Evolutionary conservation across 1,140 invertebrate species (phyloP), one percentile per base, ranked within the genome.

Genomic region (Fopius arisanus): DNA sequence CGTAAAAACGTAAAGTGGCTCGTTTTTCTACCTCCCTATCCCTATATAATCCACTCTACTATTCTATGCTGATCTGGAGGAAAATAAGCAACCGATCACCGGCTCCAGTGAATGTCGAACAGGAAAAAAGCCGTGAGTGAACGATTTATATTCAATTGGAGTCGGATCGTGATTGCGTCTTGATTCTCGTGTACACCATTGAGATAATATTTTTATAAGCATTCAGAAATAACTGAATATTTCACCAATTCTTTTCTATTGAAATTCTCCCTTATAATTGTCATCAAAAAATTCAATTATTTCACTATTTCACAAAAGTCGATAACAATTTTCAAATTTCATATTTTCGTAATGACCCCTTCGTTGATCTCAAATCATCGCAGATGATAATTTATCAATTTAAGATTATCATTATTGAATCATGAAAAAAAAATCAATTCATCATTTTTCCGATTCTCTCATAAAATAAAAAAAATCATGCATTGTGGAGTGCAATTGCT

Each of bases 61-160:
- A 31, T 65, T 65, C 28, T 26, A 65, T 29, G 21, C 23, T 59
- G 54, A 65, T 31, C 62, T 37, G n/a, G 28, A n/a, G 28, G 33
- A 65, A 43, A 71, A 71, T 67, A 73, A 67, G 65, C 19, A 41
- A n/a, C 21, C 48, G 71, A 73, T 73, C 63, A 43, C 29, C 40
- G 16, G 28, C 40, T 41, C n/a, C 40, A 37, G n/a, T 51, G 28
- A 28, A 73, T 26, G 48, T 41, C 54, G 26, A 59, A 48, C n/a
- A 19, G 43, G 43, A 7, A n/a, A 48, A 48, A 48, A 72, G 28
- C 23, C 29, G 54, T 59, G 67, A 73, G 28, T 19, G 67, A 19
- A 67, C 43, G 26, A 73, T 73, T 73, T 73, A 31, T 54, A 73
- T 73, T 73, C 71, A 67, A 67, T 73, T 21, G 63, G 59, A 6